Evolutionary conservation across 2,888 invertebrate genomes (phyloP), one percentile per base, ranked within the genome.

Genomic region (Celastrina argiolus): DNA sequence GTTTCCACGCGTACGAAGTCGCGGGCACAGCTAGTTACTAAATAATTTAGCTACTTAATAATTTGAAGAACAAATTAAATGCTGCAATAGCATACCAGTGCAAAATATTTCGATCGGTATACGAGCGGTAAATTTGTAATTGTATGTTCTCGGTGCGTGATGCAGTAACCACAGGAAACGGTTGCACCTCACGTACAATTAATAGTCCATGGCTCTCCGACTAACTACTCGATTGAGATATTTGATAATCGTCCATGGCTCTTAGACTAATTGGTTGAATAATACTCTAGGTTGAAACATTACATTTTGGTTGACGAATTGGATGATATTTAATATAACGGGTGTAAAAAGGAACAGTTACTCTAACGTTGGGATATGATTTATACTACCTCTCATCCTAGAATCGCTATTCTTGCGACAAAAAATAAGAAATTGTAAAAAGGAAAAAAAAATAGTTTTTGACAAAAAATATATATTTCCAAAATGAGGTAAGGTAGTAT

Each of bases 111-210:
- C 69, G 59, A 68, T 68, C 67, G 66, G 66, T 67, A 12, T 71
- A 69, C 70, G 69, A 68, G 69, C 70, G 66, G 69, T 67, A 71
- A 71, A 72, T 69, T 69, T 69, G 65, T 68, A 68, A 69, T 66
- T 66, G 65, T 45, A 65, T 67, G 61, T 67, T 64, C 22, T 67
- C 67, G 58, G 64, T 63, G 59, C 68, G 70, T 72, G 69, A 69
- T 70, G 68, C 68, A 68, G 76, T 84, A 83, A 84, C 81, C 78
- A 80, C 84, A 83, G 85, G 85, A 84, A 85, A 78, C 77, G 66
- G 72, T 73, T 72, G 72, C 75, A 74, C 74, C 75, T 74, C 74
- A 78, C 75, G 76, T 78, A 77, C 81, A 82, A 83, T 81, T 77
- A 76, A 78, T 77, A 78, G 74, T 74, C 76, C 74, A 76, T 71